Conservation (phyloP, 2,113 vertebrate genomes). For the Scophthalmus maximus region DNA sequence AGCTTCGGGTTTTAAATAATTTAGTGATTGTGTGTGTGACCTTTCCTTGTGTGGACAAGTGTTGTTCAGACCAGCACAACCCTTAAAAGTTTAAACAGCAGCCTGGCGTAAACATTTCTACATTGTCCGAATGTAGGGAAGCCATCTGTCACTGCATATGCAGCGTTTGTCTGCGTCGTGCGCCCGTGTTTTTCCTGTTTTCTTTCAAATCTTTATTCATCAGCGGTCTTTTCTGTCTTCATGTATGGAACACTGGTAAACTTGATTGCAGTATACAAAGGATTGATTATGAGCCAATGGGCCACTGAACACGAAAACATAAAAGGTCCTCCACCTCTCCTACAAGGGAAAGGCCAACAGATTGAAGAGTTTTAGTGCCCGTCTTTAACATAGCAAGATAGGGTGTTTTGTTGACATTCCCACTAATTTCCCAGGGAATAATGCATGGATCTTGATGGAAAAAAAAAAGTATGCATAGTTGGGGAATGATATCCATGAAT, state of each 20-base stretch:
- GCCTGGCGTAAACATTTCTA: not conserved
- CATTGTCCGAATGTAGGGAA: not conserved
- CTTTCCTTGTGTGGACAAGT: conserved; percentile 3
- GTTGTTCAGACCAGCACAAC: not conserved
- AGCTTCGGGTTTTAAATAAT: not conserved
- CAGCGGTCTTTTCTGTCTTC: too few relatives aligned
- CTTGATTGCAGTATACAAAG: too few relatives aligned
- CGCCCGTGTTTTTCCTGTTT: not conserved
- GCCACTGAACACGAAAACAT: not conserved
- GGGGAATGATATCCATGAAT: too few relatives aligned
- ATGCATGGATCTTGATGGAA: too few relatives aligned
- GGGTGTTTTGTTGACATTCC: too few relatives aligned
- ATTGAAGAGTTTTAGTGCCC: too few relatives aligned
- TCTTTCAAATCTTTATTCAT: not conserved
- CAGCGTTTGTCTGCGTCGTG: not conserved
- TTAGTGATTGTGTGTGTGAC: not conserved
- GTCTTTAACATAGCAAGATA: too few relatives aligned
- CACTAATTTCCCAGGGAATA: too few relatives aligned
- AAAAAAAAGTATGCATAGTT: too few relatives aligned
- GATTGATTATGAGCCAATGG: not conserved
- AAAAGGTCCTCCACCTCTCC: not conserved
- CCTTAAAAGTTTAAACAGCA: not conserved
- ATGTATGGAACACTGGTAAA: too few relatives aligned
- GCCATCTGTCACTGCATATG: too few relatives aligned
- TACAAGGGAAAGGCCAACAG: too few relatives aligned